Conservation (phyloP, 2,113 vertebrate species). For the Rutilus rutilus region DNA sequence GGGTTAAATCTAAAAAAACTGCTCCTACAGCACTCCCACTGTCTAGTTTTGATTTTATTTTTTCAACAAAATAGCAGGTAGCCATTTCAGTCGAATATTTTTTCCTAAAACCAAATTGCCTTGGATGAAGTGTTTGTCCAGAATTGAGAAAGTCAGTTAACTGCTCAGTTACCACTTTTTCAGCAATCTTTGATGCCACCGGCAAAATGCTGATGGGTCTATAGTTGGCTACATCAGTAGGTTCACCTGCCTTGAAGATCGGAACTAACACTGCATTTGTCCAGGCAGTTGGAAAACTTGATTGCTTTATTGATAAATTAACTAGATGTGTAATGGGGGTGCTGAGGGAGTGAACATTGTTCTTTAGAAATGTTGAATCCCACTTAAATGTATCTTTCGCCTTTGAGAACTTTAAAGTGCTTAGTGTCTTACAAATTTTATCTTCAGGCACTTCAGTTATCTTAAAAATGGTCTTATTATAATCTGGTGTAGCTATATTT, state of each 20-base stretch:
- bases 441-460: no score
- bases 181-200: slow-evolving; percentile 20
- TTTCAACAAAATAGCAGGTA: slow-evolving; percentile 13
- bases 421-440: no score
- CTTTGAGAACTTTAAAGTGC: no score
- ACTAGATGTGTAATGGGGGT: no score
- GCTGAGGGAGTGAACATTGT: no score
- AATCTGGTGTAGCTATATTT: no score
- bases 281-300: no score
- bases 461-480: no score
- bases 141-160: not conserved
- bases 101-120: slow-evolving; percentile 29
- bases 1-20: not conserved
- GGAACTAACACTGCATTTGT: not conserved
- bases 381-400: no score
- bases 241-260: slow-evolving; percentile 8
- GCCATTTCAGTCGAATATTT: not conserved
- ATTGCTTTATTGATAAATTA: no score
- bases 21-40: not conserved
- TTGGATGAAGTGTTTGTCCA: slow-evolving; percentile 21
- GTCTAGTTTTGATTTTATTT: not conserved
- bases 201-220: slow-evolving; percentile 34
- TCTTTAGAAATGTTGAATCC: not conserved
- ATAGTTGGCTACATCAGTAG: slow-evolving; percentile 34
- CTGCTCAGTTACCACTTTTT: slow-evolving; percentile 2